Percentiles rank a stretch among this genome's conserved stretches.
Conservation (phyloP, 2,888 invertebrate genomes). For the Deilephila elpenor region DNA sequence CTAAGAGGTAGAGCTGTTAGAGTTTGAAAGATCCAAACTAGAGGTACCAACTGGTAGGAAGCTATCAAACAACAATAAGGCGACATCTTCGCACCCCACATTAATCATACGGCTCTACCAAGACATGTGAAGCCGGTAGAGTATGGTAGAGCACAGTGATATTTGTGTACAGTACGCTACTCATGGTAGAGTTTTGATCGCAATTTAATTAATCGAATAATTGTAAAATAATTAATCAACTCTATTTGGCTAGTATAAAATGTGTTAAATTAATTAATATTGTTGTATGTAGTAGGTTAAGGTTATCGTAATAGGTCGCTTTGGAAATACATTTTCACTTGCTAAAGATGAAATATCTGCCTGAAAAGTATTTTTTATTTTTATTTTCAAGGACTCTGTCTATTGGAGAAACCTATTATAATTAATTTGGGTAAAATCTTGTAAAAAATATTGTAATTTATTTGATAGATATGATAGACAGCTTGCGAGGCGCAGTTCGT, state of each 20-base stretch:
- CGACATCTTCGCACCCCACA: background rate
- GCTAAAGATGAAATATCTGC: too few species aligned
- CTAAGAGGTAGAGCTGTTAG: background rate
- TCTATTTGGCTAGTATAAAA: background rate
- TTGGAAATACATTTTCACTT: too few species aligned
- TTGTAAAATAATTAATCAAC: background rate
- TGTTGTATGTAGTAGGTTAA: background rate
- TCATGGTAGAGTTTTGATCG: background rate
- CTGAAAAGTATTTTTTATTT: too few species aligned
- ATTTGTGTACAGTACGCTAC: background rate
- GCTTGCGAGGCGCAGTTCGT: too few species aligned
- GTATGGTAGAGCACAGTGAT: background rate
- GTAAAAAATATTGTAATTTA: too few species aligned
- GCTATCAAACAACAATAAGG: slow-evolving; percentile 22
- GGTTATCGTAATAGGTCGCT: too few species aligned
- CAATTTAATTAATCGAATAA: background rate
- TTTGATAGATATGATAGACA: too few species aligned
- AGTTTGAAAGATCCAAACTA: background rate
- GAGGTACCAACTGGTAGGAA: background rate
- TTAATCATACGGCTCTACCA: slow-evolving; percentile 18
- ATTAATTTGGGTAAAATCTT: too few species aligned
- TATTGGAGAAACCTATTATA: too few species aligned
- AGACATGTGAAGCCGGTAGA: background rate
- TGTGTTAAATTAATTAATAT: background rate
- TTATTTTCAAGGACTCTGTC: too few species aligned